phyloP scores from a whole-genome alignment of 1,140 invertebrate genomes.

The Heliconius hewitsoni region DNA sequence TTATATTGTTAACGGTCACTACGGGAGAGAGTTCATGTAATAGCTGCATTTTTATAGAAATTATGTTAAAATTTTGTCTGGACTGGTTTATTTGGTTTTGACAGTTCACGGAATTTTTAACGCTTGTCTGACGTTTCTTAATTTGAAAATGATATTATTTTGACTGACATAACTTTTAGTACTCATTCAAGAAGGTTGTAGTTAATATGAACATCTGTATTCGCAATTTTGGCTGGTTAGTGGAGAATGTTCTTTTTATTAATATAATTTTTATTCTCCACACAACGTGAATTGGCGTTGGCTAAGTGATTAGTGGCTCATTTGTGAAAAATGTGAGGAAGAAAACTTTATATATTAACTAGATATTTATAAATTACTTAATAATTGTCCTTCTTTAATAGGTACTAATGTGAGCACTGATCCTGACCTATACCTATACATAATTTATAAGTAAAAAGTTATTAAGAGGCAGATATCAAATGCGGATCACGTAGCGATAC shows the following conservation, averaged over 20 bases:
- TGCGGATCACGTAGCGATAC: constrained; percentile 56
- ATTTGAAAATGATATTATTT: constrained; percentile 42
- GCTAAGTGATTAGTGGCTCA: too few relatives aligned
- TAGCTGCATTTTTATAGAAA: constrained; percentile 57
- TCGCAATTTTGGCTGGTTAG: not conserved
- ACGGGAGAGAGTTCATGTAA: constrained; percentile 57
- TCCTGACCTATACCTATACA: not conserved
- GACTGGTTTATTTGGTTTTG: constrained; percentile 45
- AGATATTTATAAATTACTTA: too few relatives aligned
- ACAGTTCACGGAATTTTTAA: constrained; percentile 59
- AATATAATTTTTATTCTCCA: too few relatives aligned
- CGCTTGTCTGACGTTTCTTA: constrained; percentile 54
- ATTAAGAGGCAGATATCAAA: constrained; percentile 43
- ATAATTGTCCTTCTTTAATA: too few relatives aligned
- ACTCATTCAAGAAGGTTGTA: not conserved
- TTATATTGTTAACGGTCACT: constrained; percentile 53
- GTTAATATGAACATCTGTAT: not conserved
- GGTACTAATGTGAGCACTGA: not conserved
- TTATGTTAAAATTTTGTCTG: constrained; percentile 36
- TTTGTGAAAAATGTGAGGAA: too few relatives aligned
- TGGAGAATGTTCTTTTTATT: too few relatives aligned
- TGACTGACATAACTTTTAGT: not conserved
- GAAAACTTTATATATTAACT: too few relatives aligned
- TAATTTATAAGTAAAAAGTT: constrained; percentile 12
- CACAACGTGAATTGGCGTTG: too few relatives aligned